These are phyloP conservation scores for Tribolium madens DNA, from an alignment of 1,140 invertebrate genomes.

Conservation along the genomic window DNA sequence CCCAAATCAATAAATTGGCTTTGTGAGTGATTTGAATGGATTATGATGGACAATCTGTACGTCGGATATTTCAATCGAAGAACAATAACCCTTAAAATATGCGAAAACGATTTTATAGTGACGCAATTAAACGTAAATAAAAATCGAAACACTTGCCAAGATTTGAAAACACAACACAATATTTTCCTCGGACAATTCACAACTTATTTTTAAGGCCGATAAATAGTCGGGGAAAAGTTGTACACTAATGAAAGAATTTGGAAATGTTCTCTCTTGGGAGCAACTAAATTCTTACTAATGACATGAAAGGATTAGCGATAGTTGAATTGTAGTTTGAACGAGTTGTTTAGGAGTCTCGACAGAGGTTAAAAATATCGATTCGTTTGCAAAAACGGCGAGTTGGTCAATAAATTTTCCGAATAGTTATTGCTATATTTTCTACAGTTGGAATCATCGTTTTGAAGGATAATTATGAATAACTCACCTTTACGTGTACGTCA, in stretches of 20 bases:
- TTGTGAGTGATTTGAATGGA: not conserved
- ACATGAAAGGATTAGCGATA: not conserved
- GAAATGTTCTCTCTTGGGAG: not conserved
- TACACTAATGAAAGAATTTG: not conserved
- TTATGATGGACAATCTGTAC: not conserved
- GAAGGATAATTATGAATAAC: constrained; percentile 10
- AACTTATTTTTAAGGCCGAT: constrained; percentile 17
- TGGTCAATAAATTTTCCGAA: not conserved
- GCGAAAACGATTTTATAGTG: constrained; percentile 14
- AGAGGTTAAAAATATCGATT: constrained; percentile 3
- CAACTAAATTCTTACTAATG: no score
- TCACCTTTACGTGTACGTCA: constrained; percentile 52
- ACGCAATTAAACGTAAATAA: constrained; percentile 30
- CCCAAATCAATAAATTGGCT: not conserved
- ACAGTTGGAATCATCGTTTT: not conserved
- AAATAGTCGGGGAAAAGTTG: not conserved
- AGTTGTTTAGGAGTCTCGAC: not conserved
- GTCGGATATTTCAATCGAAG: not conserved
- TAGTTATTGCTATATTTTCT: not conserved
- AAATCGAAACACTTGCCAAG: constrained; percentile 21
- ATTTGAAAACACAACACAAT: constrained; percentile 12
- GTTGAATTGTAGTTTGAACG: no score
- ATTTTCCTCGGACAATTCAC: constrained; percentile 2
- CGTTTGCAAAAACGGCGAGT: not conserved
- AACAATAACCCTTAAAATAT: constrained; percentile 12